phyloP scores from a whole-genome alignment of 2,797 vertebrate genomes.

The Crax fasciolata region DNA sequence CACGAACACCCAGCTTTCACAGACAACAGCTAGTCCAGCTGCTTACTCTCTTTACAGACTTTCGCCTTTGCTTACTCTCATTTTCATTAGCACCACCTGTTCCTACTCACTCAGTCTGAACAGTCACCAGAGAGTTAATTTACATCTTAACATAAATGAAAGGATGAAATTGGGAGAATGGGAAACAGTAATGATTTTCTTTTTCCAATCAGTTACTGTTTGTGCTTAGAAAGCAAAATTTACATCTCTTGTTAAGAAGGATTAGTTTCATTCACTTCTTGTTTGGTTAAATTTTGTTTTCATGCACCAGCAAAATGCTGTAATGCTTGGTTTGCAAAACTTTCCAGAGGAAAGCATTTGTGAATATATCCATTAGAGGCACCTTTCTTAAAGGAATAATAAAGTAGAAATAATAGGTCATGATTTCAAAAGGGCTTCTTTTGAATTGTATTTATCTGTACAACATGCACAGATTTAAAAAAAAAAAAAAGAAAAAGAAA shows the following conservation, averaged over 20 bases:
- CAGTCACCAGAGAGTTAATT: not conserved
- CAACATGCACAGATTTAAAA: not conserved
- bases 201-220: not conserved
- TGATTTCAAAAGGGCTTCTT: not conserved
- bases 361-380: not conserved
- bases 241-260: not conserved
- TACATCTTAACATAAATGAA: not conserved
- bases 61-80: not conserved
- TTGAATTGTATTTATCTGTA: not conserved
- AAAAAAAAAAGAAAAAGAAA: not conserved
- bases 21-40: not conserved
- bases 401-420: not conserved
- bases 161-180: not conserved
- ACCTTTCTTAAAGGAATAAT: not conserved
- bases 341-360: not conserved
- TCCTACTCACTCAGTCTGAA: not conserved
- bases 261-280: not conserved
- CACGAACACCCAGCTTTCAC: not conserved
- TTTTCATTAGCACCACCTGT: not conserved
- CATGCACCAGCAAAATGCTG: not conserved
- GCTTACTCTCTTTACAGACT: not conserved
- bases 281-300: not conserved
- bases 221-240: not conserved
- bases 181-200: not conserved
- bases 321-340: slow-evolving; percentile 10